Evolutionary conservation across 2,113 vertebrate genomes (phyloP).

Genomic region (Pseudorectes ferrugineus): DNA sequence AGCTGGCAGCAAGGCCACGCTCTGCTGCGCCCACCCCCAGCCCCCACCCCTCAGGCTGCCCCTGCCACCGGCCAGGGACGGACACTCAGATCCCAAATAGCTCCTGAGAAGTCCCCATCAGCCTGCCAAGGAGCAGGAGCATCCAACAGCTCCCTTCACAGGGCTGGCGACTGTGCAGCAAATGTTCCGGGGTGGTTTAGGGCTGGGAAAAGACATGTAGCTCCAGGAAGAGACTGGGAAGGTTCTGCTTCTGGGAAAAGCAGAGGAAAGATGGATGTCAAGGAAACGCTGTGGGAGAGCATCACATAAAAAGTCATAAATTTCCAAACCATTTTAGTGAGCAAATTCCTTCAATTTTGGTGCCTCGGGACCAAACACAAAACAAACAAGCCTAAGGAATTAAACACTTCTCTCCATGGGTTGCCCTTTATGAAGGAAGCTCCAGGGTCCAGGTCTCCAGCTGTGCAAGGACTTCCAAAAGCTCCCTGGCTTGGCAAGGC

Average conservation of each 20-base stretch:
- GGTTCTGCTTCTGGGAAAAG: neutral
- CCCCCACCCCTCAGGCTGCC: neutral
- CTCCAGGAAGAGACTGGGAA: neutral
- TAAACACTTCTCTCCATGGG: neutral
- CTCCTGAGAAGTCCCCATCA: neutral
- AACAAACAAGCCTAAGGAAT: neutral
- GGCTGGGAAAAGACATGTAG: neutral
- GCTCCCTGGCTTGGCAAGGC: fast-evolving
- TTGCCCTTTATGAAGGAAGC: neutral
- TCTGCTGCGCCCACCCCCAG: neutral
- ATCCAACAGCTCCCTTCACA: neutral
- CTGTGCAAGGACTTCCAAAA: neutral
- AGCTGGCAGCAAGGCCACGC: neutral
- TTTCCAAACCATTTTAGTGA: neutral
- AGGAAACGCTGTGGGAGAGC: fast-evolving
- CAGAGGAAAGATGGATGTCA: neutral
- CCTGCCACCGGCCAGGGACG: fast-evolving
- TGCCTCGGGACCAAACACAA: neutral
- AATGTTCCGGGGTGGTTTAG: neutral
- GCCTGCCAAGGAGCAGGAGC: neutral
- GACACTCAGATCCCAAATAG: neutral
- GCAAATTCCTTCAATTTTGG: neutral
- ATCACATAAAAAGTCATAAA: neutral
- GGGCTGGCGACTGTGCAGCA: neutral
- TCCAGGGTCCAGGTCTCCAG: neutral